A percentile compares a stretch with the other conserved stretches of the same genome.
Evolutionary conservation across 2,113 vertebrate genomes (phyloP).

Genomic region (Hucho hucho): DNA sequence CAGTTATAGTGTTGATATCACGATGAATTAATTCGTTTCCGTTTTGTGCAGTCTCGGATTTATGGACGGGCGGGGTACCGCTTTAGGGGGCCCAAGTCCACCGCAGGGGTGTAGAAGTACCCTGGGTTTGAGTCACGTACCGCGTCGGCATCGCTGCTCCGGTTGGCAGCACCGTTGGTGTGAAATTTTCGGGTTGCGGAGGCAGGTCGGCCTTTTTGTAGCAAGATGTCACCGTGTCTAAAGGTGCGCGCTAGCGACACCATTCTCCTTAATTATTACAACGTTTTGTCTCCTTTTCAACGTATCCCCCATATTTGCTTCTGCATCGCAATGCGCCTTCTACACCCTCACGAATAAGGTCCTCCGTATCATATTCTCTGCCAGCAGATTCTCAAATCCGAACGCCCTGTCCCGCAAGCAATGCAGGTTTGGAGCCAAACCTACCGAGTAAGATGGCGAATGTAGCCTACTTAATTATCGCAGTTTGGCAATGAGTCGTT

Average conservation of each 20-base stretch:
- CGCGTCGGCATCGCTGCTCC: constrained; percentile 31
- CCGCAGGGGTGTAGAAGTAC: background rate
- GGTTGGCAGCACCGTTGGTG: constrained; percentile 1
- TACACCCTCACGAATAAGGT: background rate
- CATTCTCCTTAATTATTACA: background rate
- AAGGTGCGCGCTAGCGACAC: background rate
- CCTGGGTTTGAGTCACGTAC: constrained; percentile 46
- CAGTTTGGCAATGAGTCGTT: constrained; percentile 4
- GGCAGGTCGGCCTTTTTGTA: constrained; percentile 31
- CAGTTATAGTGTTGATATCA: constrained; percentile 16
- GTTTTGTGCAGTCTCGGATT: constrained; percentile 57
- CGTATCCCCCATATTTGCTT: constrained; percentile 12
- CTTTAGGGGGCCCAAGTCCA: constrained; percentile 24
- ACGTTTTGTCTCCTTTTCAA: constrained; percentile 13
- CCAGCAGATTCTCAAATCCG: constrained; percentile 33
- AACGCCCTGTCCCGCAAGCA: constrained; percentile 20
- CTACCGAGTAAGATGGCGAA: constrained; percentile 44
- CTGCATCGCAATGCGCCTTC: constrained; percentile 45
- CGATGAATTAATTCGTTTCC: constrained; percentile 41
- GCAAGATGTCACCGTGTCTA: constrained; percentile 21
- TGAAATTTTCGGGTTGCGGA: constrained; percentile 54
- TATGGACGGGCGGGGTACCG: constrained; percentile 65
- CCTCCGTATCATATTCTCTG: background rate
- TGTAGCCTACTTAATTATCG: constrained; percentile 22
- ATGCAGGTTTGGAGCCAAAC: background rate